Base-by-base conservation (phyloP, 1,140 invertebrate species). In the Theocolax elegans region DNA sequence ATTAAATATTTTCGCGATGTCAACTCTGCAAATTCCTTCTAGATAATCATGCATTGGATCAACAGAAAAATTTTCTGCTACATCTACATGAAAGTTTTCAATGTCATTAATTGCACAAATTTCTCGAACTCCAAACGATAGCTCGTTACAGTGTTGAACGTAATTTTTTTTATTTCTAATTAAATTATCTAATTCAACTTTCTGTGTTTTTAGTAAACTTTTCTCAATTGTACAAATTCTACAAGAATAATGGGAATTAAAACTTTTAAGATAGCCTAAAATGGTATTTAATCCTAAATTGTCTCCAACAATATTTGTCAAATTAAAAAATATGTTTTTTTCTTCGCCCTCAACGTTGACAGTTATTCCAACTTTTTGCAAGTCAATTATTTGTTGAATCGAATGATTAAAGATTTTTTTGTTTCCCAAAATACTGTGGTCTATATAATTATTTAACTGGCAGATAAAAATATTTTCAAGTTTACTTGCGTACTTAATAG, bases 41-140 rank as follows among this genome's bases (percentile, higher is more conserved):
- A 81, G 76, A 21, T 83, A 35, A 68, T 86, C 83, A 68, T 86
- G 81, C 82, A 84, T 83, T 4, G 77, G 58, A 74, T 86, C 83
- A 46, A 81, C 75, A 49, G 72, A 74, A 58, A 73, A 73, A 75
- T 86, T 85, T 23, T 80, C 42, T 31, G 77, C n/a, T n/a, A n/a
- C n/a, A n/a, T n/a, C 75, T 27, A 81, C 75, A 76, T 83, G 77
- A 76, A 81, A 85, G 70, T 74, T 71, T 29, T 63, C 49, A 8
- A 83, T 44, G 17, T 56, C n/a, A 54, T 82, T 72, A 72, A 80
- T 84, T 38, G 79, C 53, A 65, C 80, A 84, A 54, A 49, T 44
- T 74, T 79, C 75, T 74, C 81, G 81, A 21, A 85, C 74, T 29
- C 79, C 81, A 53, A 73, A 42, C 21, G 17, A 51, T 49, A 60